These are phyloP conservation scores for Hoplias malabaricus DNA, from an alignment of 2,113 vertebrate species.

Conservation along the genomic window DNA sequence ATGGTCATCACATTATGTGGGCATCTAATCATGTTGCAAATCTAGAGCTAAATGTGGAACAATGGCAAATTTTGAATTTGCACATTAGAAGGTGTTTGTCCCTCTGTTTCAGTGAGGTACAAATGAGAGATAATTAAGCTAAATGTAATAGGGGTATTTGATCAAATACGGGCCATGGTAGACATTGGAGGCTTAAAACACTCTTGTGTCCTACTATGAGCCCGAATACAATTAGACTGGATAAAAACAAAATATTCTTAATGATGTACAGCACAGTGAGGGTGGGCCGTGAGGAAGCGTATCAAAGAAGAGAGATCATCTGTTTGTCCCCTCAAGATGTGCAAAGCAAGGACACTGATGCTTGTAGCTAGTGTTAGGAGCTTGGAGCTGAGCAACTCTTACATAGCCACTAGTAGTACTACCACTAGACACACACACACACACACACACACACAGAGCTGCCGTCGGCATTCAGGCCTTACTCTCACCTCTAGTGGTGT, in stretches of 20 bases:
- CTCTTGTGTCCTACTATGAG: not conserved
- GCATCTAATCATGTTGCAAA: no score
- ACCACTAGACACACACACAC: slow-evolving; percentile 4
- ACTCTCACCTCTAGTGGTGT: not conserved
- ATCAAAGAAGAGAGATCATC: not conserved
- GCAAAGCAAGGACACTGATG: not conserved
- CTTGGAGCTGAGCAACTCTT: not conserved
- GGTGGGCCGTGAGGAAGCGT: not conserved
- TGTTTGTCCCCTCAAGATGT: not conserved
- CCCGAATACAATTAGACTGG: not conserved
- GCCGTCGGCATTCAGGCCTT: not conserved
- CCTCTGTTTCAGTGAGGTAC: not conserved
- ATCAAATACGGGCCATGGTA: not conserved
- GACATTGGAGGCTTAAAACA: not conserved
- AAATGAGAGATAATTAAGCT: not conserved
- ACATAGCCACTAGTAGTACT: not conserved
- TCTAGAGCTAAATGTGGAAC: not conserved
- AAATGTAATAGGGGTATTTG: not conserved
- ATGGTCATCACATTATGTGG: not conserved
- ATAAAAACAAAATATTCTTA: not conserved
- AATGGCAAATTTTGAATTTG: not conserved
- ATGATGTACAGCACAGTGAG: not conserved
- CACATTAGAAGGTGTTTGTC: not conserved
- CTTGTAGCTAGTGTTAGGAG: not conserved
- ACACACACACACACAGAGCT: not conserved